phyloP scores from a whole-genome alignment of 1,140 invertebrate species.

The Musca domestica region DNA sequence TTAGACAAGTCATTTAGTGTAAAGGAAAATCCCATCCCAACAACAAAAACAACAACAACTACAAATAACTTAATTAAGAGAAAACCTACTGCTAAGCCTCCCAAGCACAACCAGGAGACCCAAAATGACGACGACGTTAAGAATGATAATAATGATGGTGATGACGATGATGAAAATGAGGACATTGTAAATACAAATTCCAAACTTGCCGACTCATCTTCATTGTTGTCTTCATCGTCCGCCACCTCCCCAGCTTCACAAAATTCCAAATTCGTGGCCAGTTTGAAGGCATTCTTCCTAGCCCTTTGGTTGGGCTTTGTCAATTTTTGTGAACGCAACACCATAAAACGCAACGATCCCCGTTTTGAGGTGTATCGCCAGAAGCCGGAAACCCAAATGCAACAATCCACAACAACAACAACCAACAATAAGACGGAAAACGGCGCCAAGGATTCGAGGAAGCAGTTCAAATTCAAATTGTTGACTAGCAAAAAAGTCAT shows the following conservation, averaged over 20 bases:
- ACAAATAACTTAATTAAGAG: slow-evolving; percentile 23
- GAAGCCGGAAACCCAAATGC: not conserved
- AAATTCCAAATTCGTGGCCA: not conserved
- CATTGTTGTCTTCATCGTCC: not conserved
- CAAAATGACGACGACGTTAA: too few species aligned
- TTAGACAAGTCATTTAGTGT: slow-evolving; percentile 11
- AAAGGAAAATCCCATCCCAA: slow-evolving; percentile 22
- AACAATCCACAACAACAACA: too few species aligned
- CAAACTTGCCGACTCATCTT: not conserved
- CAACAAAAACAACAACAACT: slow-evolving; percentile 19
- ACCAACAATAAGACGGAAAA: not conserved
- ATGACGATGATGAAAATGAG: not conserved
- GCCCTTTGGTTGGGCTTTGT: slow-evolving; percentile 26
- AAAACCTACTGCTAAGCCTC: slow-evolving; percentile 4
- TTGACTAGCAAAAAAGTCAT: slow-evolving; percentile 28
- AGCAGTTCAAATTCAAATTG: slow-evolving; percentile 15
- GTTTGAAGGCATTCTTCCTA: slow-evolving; percentile 5
- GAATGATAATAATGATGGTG: not conserved
- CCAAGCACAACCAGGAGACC: not conserved
- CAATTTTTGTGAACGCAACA: slow-evolving; percentile 27
- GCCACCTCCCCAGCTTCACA: too few species aligned
- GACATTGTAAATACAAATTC: not conserved
- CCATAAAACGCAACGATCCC: slow-evolving; percentile 29
- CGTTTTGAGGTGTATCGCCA: slow-evolving; percentile 12
- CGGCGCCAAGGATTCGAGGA: not conserved